A percentile compares a stretch with the other conserved stretches of the same genome.
Evolutionary conservation across 2,113 vertebrate species (phyloP).

Genomic region (cat (Felis catus)): F.catus_Fca126_mat1.0 CM031425.1:56558001-56558500

Average conservation of each 20-base stretch:
- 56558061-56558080: not conserved
- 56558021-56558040: not conserved
- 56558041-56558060: not conserved
- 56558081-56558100: constrained; percentile 4
- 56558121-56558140: constrained; percentile 46
- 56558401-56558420: not conserved
- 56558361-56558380: not conserved
- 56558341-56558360: not conserved
- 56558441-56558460: not conserved
- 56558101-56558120: constrained; percentile 41
- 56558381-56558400: not conserved
- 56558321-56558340: not conserved
- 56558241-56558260: not conserved
- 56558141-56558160: constrained; percentile 79
- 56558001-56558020: not conserved
- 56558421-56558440: not conserved
- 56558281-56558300: not conserved
- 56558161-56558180: constrained; percentile 73
- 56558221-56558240: constrained; percentile 59
- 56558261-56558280: not conserved
- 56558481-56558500: not conserved
- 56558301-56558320: not conserved
- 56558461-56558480: not conserved
- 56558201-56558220: constrained; percentile 73
- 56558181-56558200: constrained; percentile 79